Conservation (phyloP, 2,888 invertebrate species). For the Neria commutata region DNA sequence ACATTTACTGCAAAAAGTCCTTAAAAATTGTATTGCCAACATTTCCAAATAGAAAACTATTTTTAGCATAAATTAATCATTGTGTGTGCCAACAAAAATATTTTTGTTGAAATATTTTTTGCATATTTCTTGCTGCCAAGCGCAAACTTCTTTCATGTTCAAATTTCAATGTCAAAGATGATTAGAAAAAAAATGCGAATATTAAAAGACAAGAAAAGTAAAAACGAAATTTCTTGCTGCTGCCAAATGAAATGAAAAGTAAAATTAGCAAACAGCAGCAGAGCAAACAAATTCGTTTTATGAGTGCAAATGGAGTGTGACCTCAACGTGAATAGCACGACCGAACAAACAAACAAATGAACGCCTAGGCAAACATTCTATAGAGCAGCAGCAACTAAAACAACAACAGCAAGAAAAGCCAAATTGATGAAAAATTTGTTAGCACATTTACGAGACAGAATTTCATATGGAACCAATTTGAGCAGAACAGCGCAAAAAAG, state of each 20-base stretch:
- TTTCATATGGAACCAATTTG: not conserved
- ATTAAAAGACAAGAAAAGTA: not conserved
- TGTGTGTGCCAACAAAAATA: too few relatives aligned
- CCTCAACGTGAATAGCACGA: slow-evolving; percentile 1
- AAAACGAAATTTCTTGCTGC: too few relatives aligned
- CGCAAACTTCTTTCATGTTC: not conserved
- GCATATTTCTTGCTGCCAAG: too few relatives aligned
- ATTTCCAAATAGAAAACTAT: too few relatives aligned
- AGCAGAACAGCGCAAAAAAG: too few relatives aligned
- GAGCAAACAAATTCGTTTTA: not conserved
- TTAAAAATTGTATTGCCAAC: too few relatives aligned
- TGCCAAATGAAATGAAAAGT: not conserved
- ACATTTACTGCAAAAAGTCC: too few relatives aligned
- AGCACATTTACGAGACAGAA: not conserved
- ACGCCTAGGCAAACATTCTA: not conserved
- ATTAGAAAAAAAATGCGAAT: not conserved
- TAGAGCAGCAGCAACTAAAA: too few relatives aligned
- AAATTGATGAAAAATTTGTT: too few relatives aligned
- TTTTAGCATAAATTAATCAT: too few relatives aligned
- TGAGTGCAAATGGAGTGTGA: slow-evolving; percentile 1
- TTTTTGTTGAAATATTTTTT: too few relatives aligned
- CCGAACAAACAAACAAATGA: not conserved
- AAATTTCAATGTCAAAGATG: not conserved
- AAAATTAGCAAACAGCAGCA: not conserved
- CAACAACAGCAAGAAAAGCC: too few relatives aligned